A percentile compares a stretch with the other conserved stretches of the same genome.
phyloP scores from a whole-genome alignment of 2,888 invertebrate genomes.

The Ischnura elegans region DNA sequence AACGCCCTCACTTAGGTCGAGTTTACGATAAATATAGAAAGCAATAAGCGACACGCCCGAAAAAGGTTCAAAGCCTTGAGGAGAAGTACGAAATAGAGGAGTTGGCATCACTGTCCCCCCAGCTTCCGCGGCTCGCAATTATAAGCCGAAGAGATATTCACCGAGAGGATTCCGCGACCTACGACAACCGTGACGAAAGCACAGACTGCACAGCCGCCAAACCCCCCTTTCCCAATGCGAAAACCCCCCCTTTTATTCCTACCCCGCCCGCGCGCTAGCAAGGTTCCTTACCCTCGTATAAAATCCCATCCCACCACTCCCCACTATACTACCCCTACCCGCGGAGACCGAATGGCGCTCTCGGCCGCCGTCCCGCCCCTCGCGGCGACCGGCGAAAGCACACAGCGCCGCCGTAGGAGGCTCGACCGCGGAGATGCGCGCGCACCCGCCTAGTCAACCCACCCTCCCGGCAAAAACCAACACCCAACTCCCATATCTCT shows the following conservation, averaged over 20 bases:
- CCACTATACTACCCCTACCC: not conserved
- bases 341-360: not conserved
- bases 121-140: slow-evolving; percentile 34
- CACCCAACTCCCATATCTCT: not conserved
- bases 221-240: not conserved
- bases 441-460: not conserved
- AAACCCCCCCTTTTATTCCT: not conserved
- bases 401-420: not conserved
- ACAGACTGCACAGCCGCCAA: slow-evolving; percentile 52
- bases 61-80: not conserved
- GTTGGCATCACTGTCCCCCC: slow-evolving; percentile 20
- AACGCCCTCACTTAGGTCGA: not conserved
- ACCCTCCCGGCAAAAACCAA: not conserved
- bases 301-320: not conserved
- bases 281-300: not conserved
- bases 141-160: slow-evolving; percentile 45
- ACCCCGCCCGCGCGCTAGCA: not conserved
- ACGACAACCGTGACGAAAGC: slow-evolving; percentile 65
- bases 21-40: not conserved
- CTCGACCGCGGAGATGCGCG: not conserved
- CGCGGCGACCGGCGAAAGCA: not conserved
- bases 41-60: not conserved
- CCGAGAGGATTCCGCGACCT: slow-evolving; percentile 37
- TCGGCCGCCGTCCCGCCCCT: not conserved
- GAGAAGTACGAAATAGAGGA: slow-evolving; percentile 15